Evolutionary conservation across 2,888 invertebrate genomes (phyloP).

Genomic region (Napeogenes sylphis): DNA sequence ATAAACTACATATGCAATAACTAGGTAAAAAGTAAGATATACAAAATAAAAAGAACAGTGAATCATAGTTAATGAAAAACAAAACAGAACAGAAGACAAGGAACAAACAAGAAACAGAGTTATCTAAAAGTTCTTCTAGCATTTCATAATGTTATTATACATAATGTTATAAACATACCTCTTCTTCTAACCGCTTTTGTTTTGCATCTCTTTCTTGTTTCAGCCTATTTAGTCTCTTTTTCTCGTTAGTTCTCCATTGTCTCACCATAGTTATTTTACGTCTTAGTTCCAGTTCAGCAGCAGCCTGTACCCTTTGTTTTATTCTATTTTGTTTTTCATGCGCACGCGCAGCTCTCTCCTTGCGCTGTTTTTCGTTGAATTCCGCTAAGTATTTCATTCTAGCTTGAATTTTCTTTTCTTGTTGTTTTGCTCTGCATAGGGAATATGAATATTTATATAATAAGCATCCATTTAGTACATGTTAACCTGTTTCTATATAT

Average conservation of each 20-base stretch:
- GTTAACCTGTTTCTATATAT: too few relatives aligned
- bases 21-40: too few relatives aligned
- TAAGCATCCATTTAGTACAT: too few relatives aligned
- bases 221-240: conserved; percentile 54
- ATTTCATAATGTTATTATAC: background rate
- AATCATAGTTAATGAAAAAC: too few relatives aligned
- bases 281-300: conserved; percentile 65
- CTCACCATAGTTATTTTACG: conserved; percentile 69
- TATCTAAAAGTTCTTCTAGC: too few relatives aligned
- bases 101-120: too few relatives aligned
- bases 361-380: conserved; percentile 56
- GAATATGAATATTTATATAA: background rate
- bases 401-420: conserved; percentile 58
- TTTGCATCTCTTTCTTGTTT: conserved; percentile 57
- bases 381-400: conserved; percentile 62
- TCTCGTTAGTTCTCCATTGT: conserved; percentile 65
- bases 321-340: conserved; percentile 57
- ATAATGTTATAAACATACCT: conserved; percentile 38
- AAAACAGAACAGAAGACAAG: too few relatives aligned
- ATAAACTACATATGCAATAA: background rate
- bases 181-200: conserved; percentile 48
- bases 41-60: too few relatives aligned
- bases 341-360: conserved; percentile 51
- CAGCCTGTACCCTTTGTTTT: conserved; percentile 65
- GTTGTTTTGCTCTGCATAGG: conserved; percentile 56